A percentile compares a stretch with the other conserved stretches of the same genome.
phyloP scores from a whole-genome alignment of 2,888 invertebrate species.

The Bombylius discolor region DNA sequence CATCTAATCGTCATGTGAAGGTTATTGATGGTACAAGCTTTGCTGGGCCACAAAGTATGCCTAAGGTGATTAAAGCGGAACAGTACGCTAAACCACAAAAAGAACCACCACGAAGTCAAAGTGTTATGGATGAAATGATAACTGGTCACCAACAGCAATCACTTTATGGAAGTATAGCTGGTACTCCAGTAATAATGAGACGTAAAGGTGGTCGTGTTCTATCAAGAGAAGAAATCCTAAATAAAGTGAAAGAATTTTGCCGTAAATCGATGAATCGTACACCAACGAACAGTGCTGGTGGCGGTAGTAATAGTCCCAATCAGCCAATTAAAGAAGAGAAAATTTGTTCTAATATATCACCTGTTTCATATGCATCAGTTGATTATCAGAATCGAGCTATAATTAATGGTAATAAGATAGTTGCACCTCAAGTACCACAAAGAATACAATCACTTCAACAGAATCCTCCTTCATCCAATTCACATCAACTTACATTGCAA shows the following conservation, averaged over 20 bases:
- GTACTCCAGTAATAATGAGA: constrained; percentile 16
- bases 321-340: constrained; percentile 19
- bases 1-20: constrained; percentile 23
- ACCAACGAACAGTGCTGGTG: constrained; percentile 17
- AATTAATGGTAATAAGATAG: constrained; percentile 13
- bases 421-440: constrained; percentile 30
- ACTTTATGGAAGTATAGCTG: constrained; percentile 20
- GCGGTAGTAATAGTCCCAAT: constrained; percentile 15
- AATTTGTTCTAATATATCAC: constrained; percentile 25
- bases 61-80: background rate
- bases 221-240: constrained; percentile 31
- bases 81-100: background rate
- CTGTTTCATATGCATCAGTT: constrained; percentile 32
- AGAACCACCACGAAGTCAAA: constrained; percentile 28
- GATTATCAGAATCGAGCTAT: constrained; percentile 19
- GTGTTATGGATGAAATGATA: constrained; percentile 28
- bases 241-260: constrained; percentile 34
- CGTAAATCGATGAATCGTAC: constrained; percentile 32
- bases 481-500: background rate
- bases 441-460: constrained; percentile 28
- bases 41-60: constrained; percentile 8
- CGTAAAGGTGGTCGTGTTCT: constrained; percentile 15
- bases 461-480: constrained; percentile 4
- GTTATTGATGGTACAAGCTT: constrained; percentile 22
- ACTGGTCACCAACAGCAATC: constrained; percentile 21